Percentiles rank a stretch among this genome's conserved stretches.
Evolutionary conservation across 2,888 invertebrate species (phyloP).

Genomic region (Sphaeridia pumilis): DNA sequence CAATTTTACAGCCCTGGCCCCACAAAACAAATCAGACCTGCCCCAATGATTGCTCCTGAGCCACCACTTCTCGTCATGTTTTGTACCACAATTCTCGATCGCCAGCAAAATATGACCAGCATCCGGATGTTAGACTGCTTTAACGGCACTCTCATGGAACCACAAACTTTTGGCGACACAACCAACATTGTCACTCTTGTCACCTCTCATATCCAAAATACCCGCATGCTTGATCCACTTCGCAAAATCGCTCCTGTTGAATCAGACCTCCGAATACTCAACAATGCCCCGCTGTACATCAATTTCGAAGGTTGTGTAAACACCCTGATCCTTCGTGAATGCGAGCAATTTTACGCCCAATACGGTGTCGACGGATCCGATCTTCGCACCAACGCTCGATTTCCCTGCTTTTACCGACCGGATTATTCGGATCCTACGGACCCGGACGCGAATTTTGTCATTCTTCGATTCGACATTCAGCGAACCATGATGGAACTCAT

Average conservation of each 20-base stretch:
- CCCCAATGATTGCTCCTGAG: constrained; percentile 5
- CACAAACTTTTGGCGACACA: constrained; percentile 62
- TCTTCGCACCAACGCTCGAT: constrained; percentile 76
- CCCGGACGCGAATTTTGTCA: constrained; percentile 50
- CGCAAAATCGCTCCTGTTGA: constrained; percentile 65
- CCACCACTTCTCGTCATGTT: constrained; percentile 32
- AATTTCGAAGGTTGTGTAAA: constrained; percentile 84
- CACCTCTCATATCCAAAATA: constrained; percentile 32
- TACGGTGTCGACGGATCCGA: constrained; percentile 80
- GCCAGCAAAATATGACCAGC: constrained; percentile 18
- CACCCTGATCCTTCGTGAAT: constrained; percentile 66
- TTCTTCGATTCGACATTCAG: constrained; percentile 59
- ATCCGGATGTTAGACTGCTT: constrained; percentile 54
- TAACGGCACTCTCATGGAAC: constrained; percentile 66
- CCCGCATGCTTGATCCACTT: constrained; percentile 47
- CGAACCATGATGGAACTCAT: constrained; percentile 53
- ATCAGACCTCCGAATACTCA: constrained; percentile 62
- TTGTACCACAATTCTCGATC: constrained; percentile 29
- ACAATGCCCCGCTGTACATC: constrained; percentile 72
- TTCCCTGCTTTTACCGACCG: constrained; percentile 70
- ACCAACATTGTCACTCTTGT: constrained; percentile 45
- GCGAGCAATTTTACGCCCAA: constrained; percentile 69
- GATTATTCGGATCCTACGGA: constrained; percentile 42
- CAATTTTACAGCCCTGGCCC: neutral
- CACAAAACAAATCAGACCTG: constrained; percentile 2